These are phyloP conservation scores for Toxotes jaculatrix DNA, from an alignment of 2,113 vertebrate genomes.

Conservation along the genomic window DNA sequence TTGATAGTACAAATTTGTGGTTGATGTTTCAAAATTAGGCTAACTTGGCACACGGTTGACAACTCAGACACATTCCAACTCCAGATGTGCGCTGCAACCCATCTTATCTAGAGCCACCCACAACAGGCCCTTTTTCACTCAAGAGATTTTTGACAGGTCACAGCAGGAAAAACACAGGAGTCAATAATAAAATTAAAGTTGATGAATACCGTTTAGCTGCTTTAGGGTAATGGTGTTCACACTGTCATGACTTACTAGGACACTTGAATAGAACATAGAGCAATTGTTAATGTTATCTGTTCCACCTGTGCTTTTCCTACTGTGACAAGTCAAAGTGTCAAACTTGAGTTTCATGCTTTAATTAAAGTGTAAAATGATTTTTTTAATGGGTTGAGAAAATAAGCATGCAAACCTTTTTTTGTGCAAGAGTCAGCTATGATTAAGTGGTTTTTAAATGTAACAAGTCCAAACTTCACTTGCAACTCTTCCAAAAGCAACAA, in stretches of 20 bases:
- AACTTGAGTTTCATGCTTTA: background rate
- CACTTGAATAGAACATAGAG: background rate
- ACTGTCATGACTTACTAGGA: background rate
- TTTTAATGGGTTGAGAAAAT: conserved; percentile 3
- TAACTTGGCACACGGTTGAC: no score
- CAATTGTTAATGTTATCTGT: background rate
- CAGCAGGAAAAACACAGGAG: background rate
- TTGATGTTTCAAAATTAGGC: no score
- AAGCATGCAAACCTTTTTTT: background rate
- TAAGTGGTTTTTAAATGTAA: background rate
- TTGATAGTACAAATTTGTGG: no score
- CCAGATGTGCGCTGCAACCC: background rate
- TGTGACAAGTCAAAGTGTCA: background rate
- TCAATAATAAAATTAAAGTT: background rate
- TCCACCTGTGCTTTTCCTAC: background rate
- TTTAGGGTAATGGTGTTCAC: background rate
- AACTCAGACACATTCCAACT: background rate
- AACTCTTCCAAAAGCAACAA: background rate
- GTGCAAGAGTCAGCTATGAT: background rate
- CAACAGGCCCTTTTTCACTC: background rate
- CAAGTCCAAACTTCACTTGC: background rate
- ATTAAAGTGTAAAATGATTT: background rate
- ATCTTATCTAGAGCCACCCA: background rate
- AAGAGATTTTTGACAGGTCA: background rate
- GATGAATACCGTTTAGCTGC: background rate